Percentiles rank a stretch among this genome's conserved stretches.
Conservation (phyloP, 2,888 invertebrate species). For the Andrena hattorfiana region DNA sequence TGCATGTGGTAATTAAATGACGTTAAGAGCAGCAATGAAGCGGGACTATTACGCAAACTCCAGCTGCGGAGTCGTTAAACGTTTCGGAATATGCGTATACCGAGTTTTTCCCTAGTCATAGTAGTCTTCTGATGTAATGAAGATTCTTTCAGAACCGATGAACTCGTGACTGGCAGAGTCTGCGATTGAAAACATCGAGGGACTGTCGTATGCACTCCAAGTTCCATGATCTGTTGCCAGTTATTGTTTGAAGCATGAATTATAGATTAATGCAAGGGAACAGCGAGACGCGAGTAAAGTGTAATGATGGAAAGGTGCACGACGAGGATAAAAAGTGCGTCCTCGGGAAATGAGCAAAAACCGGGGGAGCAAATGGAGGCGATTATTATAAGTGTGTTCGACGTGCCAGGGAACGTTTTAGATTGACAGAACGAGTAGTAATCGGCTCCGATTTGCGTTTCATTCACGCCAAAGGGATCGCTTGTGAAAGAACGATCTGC, state of each 20-base stretch:
- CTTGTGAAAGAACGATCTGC: slow-evolving; percentile 28
- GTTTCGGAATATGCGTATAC: background rate
- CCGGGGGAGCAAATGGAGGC: background rate
- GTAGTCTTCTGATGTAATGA: slow-evolving; percentile 1
- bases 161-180: background rate
- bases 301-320: slow-evolving; percentile 11
- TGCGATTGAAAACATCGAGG: background rate
- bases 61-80: background rate
- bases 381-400: slow-evolving; percentile 17
- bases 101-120: background rate
- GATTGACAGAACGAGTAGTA: slow-evolving; percentile 6
- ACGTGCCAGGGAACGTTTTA: background rate
- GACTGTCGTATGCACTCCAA: background rate
- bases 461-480: slow-evolving; percentile 31
- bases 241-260: background rate
- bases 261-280: background rate
- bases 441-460: slow-evolving; percentile 20
- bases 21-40: slow-evolving; percentile 15
- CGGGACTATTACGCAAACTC: slow-evolving; percentile 17
- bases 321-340: background rate
- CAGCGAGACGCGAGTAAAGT: background rate
- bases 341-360: slow-evolving; percentile 24
- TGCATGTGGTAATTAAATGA: slow-evolving; percentile 18
- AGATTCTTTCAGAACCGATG: background rate
- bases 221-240: background rate